Evolutionary conservation across 2,797 vertebrate species (phyloP).

Genomic region (Notamacropus eugenii): DNA sequence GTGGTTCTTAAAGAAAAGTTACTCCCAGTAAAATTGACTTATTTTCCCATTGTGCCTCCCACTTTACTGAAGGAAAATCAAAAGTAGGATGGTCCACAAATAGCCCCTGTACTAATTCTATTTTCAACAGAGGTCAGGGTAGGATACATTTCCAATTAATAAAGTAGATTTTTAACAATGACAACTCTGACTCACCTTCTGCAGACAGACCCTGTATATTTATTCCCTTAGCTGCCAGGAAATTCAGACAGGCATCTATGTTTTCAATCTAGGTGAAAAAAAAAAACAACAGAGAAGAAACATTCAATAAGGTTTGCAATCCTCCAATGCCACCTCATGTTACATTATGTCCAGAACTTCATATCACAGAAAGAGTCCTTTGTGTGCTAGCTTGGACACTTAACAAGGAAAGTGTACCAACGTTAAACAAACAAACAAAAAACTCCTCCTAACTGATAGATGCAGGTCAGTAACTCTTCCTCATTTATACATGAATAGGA

Average conservation of each 20-base stretch:
- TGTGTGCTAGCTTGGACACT: not conserved
- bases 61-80: slow-evolving; percentile 4
- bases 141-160: not conserved
- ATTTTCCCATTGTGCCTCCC: not conserved
- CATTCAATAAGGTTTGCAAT: slow-evolving; percentile 64
- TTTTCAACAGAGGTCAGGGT: slow-evolving; percentile 11
- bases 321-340: not conserved
- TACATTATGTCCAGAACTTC: slow-evolving; percentile 24
- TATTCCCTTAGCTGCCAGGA: slow-evolving; percentile 98
- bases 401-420: not conserved
- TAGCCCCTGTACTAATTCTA: not conserved
- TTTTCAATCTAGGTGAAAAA: slow-evolving; percentile 93
- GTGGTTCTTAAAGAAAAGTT: not conserved
- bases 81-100: slow-evolving; percentile 14
- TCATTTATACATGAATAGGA: slow-evolving; percentile 46
- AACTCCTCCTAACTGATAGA: not conserved
- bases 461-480: not conserved
- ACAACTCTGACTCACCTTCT: slow-evolving; percentile 90
- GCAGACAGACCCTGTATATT: slow-evolving; percentile 99
- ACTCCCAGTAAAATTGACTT: not conserved
- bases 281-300: slow-evolving; percentile 54
- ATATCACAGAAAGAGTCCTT: not conserved
- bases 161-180: slow-evolving; percentile 19
- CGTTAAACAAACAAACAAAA: slow-evolving; percentile 12
- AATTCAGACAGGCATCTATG: slow-evolving; percentile 97